These are phyloP conservation scores for Luffia ferchaultella DNA, from an alignment of 2,888 invertebrate genomes.

Conservation along the genomic window DNA sequence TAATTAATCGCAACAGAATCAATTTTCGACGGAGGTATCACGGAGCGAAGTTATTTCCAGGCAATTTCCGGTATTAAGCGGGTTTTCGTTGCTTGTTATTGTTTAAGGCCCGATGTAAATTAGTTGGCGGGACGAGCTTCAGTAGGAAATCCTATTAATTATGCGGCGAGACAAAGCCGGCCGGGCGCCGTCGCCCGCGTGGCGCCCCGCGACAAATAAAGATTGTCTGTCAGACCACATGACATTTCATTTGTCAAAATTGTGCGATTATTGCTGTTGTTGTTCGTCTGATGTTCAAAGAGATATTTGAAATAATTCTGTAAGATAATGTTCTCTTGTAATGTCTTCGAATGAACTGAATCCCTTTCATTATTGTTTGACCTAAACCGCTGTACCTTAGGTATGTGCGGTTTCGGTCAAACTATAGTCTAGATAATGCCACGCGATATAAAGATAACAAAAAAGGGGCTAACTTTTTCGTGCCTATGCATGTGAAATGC, in stretches of 20 bases:
- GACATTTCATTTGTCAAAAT: background rate
- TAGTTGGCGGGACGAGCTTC: slow-evolving; percentile 25
- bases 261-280: background rate
- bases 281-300: too few species aligned
- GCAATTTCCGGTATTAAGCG: slow-evolving; percentile 40
- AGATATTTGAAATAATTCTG: background rate
- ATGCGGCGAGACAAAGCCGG: slow-evolving; percentile 6
- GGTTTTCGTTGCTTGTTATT: slow-evolving; percentile 39
- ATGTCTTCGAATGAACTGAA: too few species aligned
- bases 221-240: slow-evolving; percentile 2
- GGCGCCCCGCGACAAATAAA: slow-evolving; percentile 4
- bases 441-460: too few species aligned
- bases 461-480: too few species aligned
- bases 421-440: too few species aligned
- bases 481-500: too few species aligned
- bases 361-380: too few species aligned
- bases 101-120: slow-evolving; percentile 43
- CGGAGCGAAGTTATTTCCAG: slow-evolving; percentile 24
- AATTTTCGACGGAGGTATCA: slow-evolving; percentile 27
- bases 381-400: too few species aligned
- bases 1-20: slow-evolving; percentile 20
- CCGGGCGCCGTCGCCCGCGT: slow-evolving; percentile 1
- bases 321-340: too few species aligned
- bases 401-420: too few species aligned
- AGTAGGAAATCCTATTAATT: slow-evolving; percentile 33